phyloP scores from a whole-genome alignment of 2,888 invertebrate genomes.

The Apocheima hispidaria region DNA sequence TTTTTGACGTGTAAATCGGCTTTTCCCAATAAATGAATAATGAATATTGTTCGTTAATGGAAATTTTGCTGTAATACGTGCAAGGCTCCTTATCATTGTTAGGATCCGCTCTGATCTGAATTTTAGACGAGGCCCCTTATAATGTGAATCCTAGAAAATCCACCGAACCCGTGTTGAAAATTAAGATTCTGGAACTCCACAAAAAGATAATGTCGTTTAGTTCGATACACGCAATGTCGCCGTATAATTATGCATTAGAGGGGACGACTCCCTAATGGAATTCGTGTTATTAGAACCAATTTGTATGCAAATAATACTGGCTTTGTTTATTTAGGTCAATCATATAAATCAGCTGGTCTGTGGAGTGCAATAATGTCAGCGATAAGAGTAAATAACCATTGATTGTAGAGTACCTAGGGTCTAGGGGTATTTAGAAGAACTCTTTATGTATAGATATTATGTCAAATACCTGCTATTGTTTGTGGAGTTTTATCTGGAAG shows the following conservation, averaged over 20 bases:
- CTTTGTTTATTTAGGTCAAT: constrained; percentile 31
- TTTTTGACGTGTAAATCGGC: too few species aligned
- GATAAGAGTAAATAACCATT: not conserved
- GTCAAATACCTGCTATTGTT: too few species aligned
- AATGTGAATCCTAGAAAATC: not conserved
- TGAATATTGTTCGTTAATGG: too few species aligned
- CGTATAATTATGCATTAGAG: constrained; percentile 46
- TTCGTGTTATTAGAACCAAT: constrained; percentile 34
- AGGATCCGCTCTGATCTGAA: not conserved
- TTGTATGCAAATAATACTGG: constrained; percentile 28
- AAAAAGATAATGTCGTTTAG: constrained; percentile 35
- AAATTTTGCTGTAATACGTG: too few species aligned
- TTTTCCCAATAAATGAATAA: too few species aligned
- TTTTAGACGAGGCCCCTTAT: too few species aligned
- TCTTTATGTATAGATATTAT: not conserved
- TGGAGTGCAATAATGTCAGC: not conserved
- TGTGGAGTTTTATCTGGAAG: too few species aligned
- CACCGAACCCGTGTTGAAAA: not conserved
- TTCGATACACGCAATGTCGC: constrained; percentile 44
- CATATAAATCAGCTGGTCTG: constrained; percentile 3
- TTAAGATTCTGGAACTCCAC: constrained; percentile 5
- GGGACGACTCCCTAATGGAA: constrained; percentile 32
- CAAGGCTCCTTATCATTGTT: not conserved
- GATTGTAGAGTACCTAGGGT: not conserved
- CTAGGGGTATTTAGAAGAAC: not conserved